Conservation (phyloP, 2,797 vertebrate genomes). For the Kryptolebias ocellatus region DNA sequence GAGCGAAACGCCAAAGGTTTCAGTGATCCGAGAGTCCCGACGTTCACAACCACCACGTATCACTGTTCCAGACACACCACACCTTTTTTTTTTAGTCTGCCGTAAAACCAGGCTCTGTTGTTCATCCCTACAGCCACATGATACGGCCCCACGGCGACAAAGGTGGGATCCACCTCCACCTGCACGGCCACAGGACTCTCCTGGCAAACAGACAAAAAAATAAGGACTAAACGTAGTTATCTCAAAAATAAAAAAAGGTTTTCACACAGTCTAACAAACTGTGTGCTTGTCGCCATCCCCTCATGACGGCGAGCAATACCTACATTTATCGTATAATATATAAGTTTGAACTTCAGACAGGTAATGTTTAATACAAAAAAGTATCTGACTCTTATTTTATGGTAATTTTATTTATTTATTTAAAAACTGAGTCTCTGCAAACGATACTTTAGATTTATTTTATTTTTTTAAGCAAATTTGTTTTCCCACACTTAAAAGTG, state of each 20-base stretch:
- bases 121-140: slow-evolving; percentile 98
- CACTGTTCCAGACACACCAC: background rate
- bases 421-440: no score
- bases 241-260: background rate
- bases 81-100: background rate
- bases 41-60: background rate
- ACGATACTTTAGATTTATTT: no score
- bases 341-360: no score
- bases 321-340: no score
- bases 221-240: background rate
- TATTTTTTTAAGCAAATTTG: no score
- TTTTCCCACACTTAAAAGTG: no score
- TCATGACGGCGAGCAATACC: no score
- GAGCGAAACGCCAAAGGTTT: slow-evolving; percentile 32
- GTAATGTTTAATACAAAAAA: no score
- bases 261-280: background rate
- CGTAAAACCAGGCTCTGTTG: slow-evolving; percentile 98
- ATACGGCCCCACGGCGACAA: slow-evolving; percentile 91
- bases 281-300: background rate
- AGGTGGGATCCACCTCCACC: slow-evolving; percentile 94
- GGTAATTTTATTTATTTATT: no score
- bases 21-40: background rate
- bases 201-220: slow-evolving; percentile 65
- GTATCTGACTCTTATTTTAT: no score
- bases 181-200: slow-evolving; percentile 86